Conservation (phyloP, 2,797 vertebrate genomes). For the Acipenser oxyrinchus region DNA sequence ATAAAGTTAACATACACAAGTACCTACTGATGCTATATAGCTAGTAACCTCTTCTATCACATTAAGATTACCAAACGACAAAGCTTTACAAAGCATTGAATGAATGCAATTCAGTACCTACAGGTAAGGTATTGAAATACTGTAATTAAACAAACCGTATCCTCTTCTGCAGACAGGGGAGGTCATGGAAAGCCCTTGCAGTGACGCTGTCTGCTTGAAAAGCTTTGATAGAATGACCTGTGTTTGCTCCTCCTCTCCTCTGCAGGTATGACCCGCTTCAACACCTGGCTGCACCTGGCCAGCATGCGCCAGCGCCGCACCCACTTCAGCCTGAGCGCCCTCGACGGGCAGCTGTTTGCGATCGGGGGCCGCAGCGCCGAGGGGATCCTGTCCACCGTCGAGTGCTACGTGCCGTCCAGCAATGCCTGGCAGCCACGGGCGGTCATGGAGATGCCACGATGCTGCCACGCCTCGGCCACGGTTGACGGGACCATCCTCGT, state of each 20-base stretch:
- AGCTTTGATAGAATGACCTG: no score
- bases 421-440: conserved; percentile 71
- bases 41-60: no score
- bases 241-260: background rate
- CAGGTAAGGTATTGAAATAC: no score
- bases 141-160: no score
- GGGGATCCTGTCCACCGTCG: conserved; percentile 60
- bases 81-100: no score
- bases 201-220: no score
- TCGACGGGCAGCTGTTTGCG: conserved; percentile 65
- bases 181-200: no score
- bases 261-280: conserved; percentile 75
- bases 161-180: no score
- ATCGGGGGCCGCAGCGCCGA: conserved; percentile 69
- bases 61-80: no score
- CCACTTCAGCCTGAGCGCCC: conserved; percentile 72
- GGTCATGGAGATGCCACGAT: conserved; percentile 66
- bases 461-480: conserved; percentile 68
- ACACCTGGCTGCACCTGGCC: conserved; percentile 74
- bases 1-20: no score
- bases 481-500: conserved; percentile 65
- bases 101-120: no score
- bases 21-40: no score
- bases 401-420: conserved; percentile 71
- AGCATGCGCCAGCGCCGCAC: conserved; percentile 74